phyloP scores from a whole-genome alignment of 2,888 invertebrate genomes.

The Buathra laborator region DNA sequence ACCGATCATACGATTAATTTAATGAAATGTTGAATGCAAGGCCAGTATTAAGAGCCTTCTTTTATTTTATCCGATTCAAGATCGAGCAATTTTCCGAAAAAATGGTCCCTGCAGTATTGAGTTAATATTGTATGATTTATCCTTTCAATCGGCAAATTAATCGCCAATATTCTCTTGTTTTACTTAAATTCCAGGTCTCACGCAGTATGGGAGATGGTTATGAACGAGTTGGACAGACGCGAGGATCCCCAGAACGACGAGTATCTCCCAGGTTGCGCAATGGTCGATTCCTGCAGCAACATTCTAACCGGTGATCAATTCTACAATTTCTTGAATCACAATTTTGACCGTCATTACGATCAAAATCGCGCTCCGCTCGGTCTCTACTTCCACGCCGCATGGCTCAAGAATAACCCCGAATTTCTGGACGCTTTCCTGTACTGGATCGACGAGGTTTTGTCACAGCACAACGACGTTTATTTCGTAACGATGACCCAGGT shows the following conservation, averaged over 20 bases:
- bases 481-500: constrained; percentile 98
- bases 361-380: constrained; percentile 96
- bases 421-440: constrained; percentile 96
- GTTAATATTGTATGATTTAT: neutral
- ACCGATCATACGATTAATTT: too few relatives aligned
- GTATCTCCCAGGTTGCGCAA: constrained; percentile 95
- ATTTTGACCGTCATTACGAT: constrained; percentile 96
- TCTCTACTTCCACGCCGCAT: constrained; percentile 97
- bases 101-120: neutral
- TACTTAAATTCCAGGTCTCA: constrained; percentile 87
- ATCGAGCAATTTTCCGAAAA: neutral
- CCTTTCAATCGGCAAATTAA: neutral
- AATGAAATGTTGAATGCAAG: too few relatives aligned
- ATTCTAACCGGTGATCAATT: constrained; percentile 96
- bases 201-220: constrained; percentile 98
- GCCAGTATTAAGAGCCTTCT: too few relatives aligned
- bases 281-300: constrained; percentile 98
- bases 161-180: neutral
- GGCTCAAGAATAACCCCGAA: constrained; percentile 97
- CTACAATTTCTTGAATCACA: constrained; percentile 97
- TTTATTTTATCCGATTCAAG: too few relatives aligned
- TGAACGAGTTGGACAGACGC: constrained; percentile 96
- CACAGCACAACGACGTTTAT: constrained; percentile 95
- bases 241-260: constrained; percentile 96
- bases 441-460: constrained; percentile 96